Evolutionary conservation across 2,797 vertebrate species (phyloP), one percentile per base, ranked within the genome.

Genomic region (Anguilla marmorata): DNA sequence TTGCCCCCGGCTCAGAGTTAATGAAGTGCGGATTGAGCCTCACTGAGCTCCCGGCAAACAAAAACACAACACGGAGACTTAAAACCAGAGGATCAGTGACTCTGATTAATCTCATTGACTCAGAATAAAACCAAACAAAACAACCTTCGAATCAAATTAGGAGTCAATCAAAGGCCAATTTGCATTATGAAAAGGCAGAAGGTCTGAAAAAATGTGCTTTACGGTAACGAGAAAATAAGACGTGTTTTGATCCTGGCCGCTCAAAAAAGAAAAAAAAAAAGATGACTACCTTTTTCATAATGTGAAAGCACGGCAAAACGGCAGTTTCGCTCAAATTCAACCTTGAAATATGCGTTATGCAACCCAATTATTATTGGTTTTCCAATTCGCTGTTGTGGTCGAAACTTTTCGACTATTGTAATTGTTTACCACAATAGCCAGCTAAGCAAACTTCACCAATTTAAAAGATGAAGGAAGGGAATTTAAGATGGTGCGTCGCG

Each of bases 1-100:
- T 97, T 95, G 96, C 96, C 97, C 96, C 96, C 95, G 94, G 96
- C 96, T 97, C 97, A 93, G 96, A 97, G 97, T 98, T 99, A 99
- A 99, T 99, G 98, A 99, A 99, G 98, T 99, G 97, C 96, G 97
- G 97, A 97, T 97, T 96, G 96, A 98, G 96, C 97, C 96, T 97
- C 94, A 96, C 97, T 97, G 93, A 97, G 96, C 96, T 96, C 96
- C 96, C 95, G 95, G 97, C 96, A 97, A 97, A 97, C 96, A 97
- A 92, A 95, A 96, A 96, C 95, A 96, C 96, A 96, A 97, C 97
- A 97, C 91, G 96, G 95, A 96, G 96, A 97, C 96, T 98, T 97
- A 97, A 96, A 97, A 96, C 96, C 97, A 94, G 94, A 97, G 97
- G 97, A 99, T 99, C 97, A 98, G 97, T 97, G 97, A 96, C 97